Base-by-base conservation (phyloP, 2,113 vertebrate genomes). In the Chaetodon auriga region DNA sequence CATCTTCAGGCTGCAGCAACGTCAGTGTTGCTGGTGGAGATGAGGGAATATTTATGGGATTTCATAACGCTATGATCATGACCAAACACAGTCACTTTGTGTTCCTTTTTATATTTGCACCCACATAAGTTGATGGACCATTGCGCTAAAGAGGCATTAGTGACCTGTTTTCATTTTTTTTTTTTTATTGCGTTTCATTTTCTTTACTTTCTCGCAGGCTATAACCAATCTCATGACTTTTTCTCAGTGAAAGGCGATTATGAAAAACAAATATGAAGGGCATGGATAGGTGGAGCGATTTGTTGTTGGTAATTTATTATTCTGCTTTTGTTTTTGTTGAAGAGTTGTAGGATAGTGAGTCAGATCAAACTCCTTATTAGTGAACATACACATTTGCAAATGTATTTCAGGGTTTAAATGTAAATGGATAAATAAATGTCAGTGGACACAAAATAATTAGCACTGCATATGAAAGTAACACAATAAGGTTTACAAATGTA, bases 101-200 rank as follows among this genome's bases (percentile, higher is more conserved):
- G 23, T 51, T 75, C 6, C 14, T 64, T 76, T 30, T 74, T 38
- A 43, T 84, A 68, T 78, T 78, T 21, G 70, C 21, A 30, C 81
- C 35, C 7, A 49, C 18, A 68, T n/a, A 49, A 4, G 9, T 53
- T 74, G 23, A 66, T 77, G 16, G 68, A 35, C 35, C 43, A 4
- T 71, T 53, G 25, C 36, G 51, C 55, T 60, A 23, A 76, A 51
- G 51, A 76, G 9, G 23, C 55, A 43, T 49, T 57, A 38, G 54
- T 62, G 36, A 64, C 68, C 21, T 19, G 23, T 73, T 74, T 64
- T 43, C 19, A 49, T 7, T 15, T 45, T 45, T 61, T 45, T 53
- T 43, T 75, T 49, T 77, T 62, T 45, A 73, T 85, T 83, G 48
- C 49, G 1, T 76, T 83, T 77, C 12, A 54, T 72, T 82, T 81